Evolutionary conservation across 2,797 vertebrate species (phyloP), one percentile per base, ranked within the genome.

Genomic region (Sebastes reedi): DNA sequence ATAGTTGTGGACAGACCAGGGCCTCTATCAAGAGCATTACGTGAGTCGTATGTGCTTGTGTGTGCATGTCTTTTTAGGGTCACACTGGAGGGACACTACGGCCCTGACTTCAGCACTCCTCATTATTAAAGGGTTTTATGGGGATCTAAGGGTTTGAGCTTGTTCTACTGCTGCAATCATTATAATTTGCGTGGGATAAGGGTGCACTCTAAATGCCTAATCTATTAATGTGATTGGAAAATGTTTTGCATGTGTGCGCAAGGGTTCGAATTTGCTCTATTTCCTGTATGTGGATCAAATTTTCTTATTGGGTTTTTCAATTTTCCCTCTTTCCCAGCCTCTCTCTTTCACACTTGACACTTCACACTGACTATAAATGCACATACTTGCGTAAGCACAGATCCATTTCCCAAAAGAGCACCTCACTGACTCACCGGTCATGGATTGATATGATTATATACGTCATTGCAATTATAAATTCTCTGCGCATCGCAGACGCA

Each of bases 21-120:
- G 89, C 98, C 72, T 99, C 99, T 69, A 81, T 99, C 87, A 99
- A 99, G 81, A 98, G 96, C 82, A 97, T 99, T 81, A 97, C 96
- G 99, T 99, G 95, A 98, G 98, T 97, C 18, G 55, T 72, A 30
- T 30, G 68, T 78, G 56, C 77, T 72, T 64, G 32, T 75, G 20
- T 56, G 22, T 72, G 52, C 8, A 16, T 67, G 65, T 77, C 8
- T n/a, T 54, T 83, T 69, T 58, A 62, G 39, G 32, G 67, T 84
- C 50, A 67, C 30, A 25, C 30, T 55, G 55, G 39, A 25, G 50
- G 64, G 60, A 59, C 13, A 55, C 61, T 18, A 16, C 0, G 2
- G 8, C 16, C 32, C 2, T 25, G 67, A 76, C 18, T 59, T 16
- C 14, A 39, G 42, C 20, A 30, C 34, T 54, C 58, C 22, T 25